Base-by-base conservation (phyloP, 2,888 invertebrate species). In the Altica lythri region DNA sequence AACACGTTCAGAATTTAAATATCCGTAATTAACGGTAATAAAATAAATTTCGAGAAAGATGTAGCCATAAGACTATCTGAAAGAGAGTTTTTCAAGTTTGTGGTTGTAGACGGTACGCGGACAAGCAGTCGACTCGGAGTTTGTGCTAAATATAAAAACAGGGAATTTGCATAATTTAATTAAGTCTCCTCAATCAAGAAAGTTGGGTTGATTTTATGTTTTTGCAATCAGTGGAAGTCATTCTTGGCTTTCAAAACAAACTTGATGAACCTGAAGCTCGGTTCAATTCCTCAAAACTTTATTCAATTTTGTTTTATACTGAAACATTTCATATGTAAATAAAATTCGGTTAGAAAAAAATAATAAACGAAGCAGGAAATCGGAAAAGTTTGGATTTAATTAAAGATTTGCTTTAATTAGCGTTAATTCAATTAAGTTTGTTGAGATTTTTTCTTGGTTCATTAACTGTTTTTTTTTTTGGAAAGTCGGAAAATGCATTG, bases 101-200 rank as follows among this genome's bases (percentile, higher is more conserved):
- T n/a, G n/a, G n/a, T n/a, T n/a, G n/a, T n/a, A n/a, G n/a, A n/a
- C n/a, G n/a, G n/a, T n/a, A n/a, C n/a, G n/a, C n/a, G n/a, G n/a
- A n/a, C n/a, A n/a, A n/a, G n/a, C n/a, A n/a, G n/a, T n/a, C n/a
- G n/a, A n/a, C n/a, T n/a, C 35, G 10, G 19, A 38, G 40, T 40
- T 42, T 42, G 40, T 25, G 32, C 42, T 62, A 64, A 63, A 69
- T 65, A 69, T 65, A 70, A 71, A 70, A 70, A 71, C 67, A 63
- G 58, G 56, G 58, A 63, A 70, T 75, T 68, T 69, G 62, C 70
- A 70, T 70, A 75, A 75, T 68, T 68, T 70, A 76, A 76, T 75
- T 76, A 76, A 75, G 71, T 68, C 69, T 70, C 71, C 72, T 73
- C 72, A 75, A 75, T 75, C 73, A 75, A 68, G 63, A 63, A 69